Percentiles rank a stretch among this genome's conserved stretches.
These are phyloP conservation scores for Agonum fuliginosum DNA, from an alignment of 2,888 invertebrate species.

Conservation along the genomic window DNA sequence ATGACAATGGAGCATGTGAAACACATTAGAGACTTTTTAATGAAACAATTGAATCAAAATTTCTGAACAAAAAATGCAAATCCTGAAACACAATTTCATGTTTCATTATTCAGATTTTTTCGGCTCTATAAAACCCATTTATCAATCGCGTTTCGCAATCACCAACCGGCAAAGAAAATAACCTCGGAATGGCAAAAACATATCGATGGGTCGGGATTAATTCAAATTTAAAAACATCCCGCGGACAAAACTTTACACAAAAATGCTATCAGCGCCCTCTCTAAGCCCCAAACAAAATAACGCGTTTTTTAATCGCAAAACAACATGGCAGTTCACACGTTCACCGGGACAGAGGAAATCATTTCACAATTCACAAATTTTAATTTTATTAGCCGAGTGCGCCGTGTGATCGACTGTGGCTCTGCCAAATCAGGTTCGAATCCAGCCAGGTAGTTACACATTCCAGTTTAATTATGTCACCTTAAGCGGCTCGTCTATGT, in stretches of 20 bases:
- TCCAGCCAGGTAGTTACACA: no score
- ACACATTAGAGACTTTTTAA: constrained; percentile 39
- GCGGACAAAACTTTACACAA: constrained; percentile 49
- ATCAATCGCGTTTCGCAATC: constrained; percentile 28
- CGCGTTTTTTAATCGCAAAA: constrained; percentile 44
- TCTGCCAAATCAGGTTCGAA: no score
- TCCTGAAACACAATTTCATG: constrained; percentile 29
- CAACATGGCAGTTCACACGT: constrained; percentile 46
- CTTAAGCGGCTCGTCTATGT: no score
- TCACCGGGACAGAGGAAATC: no score
- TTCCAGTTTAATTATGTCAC: no score
- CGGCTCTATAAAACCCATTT: constrained; percentile 23
- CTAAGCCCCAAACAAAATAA: constrained; percentile 40
- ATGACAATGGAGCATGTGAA: constrained; percentile 31
- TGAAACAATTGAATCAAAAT: constrained; percentile 38
- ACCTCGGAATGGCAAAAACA: constrained; percentile 24
- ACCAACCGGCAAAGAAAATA: constrained; percentile 3
- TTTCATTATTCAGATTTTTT: constrained; percentile 34
- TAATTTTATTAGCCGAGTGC: no score
- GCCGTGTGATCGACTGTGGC: no score
- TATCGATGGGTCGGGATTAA: constrained; percentile 35
- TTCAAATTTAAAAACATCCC: constrained; percentile 47
- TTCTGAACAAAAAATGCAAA: constrained; percentile 29
- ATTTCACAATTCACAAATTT: no score
- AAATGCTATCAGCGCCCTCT: constrained; percentile 43